These are phyloP conservation scores for Tetragonula clypearis DNA, from an alignment of 1,140 invertebrate genomes.

Conservation along the genomic window DNA sequence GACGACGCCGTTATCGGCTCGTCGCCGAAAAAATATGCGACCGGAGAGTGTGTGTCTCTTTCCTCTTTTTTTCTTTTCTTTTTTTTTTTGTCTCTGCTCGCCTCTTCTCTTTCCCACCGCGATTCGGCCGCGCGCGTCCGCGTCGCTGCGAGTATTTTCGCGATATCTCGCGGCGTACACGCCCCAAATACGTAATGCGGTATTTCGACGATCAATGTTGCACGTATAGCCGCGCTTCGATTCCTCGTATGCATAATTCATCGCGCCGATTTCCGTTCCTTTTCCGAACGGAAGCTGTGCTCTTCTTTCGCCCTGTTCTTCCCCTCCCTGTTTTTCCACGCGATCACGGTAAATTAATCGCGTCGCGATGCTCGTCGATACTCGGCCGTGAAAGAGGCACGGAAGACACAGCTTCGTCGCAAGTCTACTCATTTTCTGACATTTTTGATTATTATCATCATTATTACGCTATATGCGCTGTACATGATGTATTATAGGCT, in stretches of 20 bases:
- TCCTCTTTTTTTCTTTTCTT: not conserved
- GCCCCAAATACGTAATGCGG: constrained; percentile 51
- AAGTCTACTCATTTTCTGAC: too few species aligned
- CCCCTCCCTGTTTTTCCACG: not conserved
- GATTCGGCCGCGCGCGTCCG: not conserved
- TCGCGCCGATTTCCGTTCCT: constrained; percentile 40
- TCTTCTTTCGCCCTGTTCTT: not conserved
- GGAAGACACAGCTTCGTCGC: too few species aligned
- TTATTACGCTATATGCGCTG: too few species aligned
- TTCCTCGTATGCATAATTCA: constrained; percentile 53
- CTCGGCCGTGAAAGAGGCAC: not conserved
- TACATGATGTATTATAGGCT: too few species aligned
- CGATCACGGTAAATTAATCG: not conserved
- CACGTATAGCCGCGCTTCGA: constrained; percentile 42
- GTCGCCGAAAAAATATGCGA: not conserved
- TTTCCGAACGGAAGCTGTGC: constrained; percentile 8
- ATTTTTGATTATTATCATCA: too few species aligned
- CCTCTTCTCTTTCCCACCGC: not conserved
- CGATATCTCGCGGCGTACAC: constrained; percentile 43
- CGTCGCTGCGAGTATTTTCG: constrained; percentile 39
- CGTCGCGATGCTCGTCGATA: not conserved
- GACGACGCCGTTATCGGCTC: not conserved
- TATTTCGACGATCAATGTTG: constrained; percentile 52
- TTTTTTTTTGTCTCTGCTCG: not conserved
- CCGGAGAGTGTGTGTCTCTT: not conserved